Evolutionary conservation across 2,797 vertebrate species (phyloP).

Genomic region (Crenichthys baileyi): DNA sequence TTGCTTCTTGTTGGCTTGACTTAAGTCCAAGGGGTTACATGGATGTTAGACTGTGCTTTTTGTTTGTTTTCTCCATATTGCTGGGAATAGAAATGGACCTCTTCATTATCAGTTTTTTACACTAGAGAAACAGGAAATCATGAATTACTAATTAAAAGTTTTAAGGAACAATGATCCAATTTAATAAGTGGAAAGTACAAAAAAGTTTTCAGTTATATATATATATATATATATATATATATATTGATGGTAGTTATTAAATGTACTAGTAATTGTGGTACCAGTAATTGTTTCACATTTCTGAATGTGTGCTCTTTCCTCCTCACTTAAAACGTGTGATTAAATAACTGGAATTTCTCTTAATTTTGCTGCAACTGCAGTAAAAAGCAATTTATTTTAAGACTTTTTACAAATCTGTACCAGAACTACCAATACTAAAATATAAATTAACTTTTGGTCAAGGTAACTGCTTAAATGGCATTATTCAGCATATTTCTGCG

Average conservation of each 20-base stretch:
- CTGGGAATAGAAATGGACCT: no score
- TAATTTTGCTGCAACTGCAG: not conserved
- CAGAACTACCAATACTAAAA: not conserved
- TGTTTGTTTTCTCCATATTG: no score
- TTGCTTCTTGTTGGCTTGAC: no score
- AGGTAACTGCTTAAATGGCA: not conserved
- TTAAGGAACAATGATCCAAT: not conserved
- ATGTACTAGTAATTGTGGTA: not conserved
- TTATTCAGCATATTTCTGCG: no score
- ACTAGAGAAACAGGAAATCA: not conserved
- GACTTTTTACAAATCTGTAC: not conserved
- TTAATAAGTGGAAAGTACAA: not conserved
- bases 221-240: no score
- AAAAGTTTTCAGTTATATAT: not conserved
- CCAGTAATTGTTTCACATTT: not conserved
- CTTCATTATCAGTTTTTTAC: no score
- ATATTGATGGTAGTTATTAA: not conserved
- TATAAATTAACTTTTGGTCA: not conserved
- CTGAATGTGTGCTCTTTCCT: not conserved
- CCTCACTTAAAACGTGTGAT: not conserved
- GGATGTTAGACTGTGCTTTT: no score
- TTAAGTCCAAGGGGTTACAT: no score
- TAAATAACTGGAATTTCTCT: not conserved
- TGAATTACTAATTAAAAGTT: not conserved
- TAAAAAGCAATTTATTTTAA: not conserved